Percentiles rank a stretch among this genome's conserved stretches.
Conservation (phyloP, 1,140 invertebrate genomes). For the Nasonia longicornis region DNA sequence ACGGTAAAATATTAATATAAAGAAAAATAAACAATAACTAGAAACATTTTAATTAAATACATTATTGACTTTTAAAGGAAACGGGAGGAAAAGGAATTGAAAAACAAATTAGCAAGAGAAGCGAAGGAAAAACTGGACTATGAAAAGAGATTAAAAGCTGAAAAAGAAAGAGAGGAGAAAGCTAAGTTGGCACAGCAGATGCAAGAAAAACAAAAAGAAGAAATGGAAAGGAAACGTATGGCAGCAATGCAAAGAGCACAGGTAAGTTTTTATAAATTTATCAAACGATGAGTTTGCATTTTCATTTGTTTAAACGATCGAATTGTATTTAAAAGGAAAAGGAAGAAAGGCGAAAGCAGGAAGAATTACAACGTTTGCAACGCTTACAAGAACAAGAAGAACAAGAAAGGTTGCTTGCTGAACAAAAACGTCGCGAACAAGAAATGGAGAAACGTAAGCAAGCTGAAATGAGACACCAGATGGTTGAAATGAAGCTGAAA, state of each 20-base stretch:
- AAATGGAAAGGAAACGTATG: constrained; percentile 61
- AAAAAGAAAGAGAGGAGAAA: constrained; percentile 66
- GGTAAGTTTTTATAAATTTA: constrained; percentile 43
- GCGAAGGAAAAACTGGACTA: constrained; percentile 67
- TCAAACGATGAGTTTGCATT: constrained; percentile 2
- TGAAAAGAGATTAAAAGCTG: constrained; percentile 64
- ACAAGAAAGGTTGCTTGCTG: constrained; percentile 68
- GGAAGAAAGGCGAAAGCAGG: constrained; percentile 67
- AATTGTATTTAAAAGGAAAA: constrained; percentile 59
- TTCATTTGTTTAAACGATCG: constrained; percentile 4
- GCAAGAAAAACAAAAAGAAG: constrained; percentile 62
- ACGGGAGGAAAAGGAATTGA: constrained; percentile 72
- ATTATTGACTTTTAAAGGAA: constrained; percentile 56
- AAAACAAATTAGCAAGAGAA: constrained; percentile 71
- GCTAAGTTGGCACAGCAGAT: constrained; percentile 56
- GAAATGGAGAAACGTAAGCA: constrained; percentile 64
- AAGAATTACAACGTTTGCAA: constrained; percentile 63
- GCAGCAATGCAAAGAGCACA: constrained; percentile 57
- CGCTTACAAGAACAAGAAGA: constrained; percentile 69
- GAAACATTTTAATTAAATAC: constrained; percentile 15
- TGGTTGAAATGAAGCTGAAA: constrained; percentile 61
- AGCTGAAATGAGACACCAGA: constrained; percentile 57
- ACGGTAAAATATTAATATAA: constrained; percentile 53
- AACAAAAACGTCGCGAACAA: constrained; percentile 68
- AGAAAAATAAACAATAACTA: not conserved